Evolutionary conservation across 2,888 invertebrate genomes (phyloP).

Genomic region (Chloromyia formosa): DNA sequence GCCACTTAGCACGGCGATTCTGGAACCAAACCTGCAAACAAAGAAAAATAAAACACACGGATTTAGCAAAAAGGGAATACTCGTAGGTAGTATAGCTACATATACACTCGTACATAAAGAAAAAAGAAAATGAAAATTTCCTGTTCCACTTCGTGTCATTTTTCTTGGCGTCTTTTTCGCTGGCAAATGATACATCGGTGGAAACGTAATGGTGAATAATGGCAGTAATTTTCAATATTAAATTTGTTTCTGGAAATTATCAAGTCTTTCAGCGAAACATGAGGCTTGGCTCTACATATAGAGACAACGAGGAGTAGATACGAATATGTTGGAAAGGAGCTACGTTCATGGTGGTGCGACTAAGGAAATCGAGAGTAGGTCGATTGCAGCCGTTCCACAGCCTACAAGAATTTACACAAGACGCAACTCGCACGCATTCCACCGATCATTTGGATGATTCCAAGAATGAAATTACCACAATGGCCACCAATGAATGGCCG

Average conservation of each 20-base stretch:
- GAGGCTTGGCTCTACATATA: background rate
- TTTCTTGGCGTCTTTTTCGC: conserved; percentile 9
- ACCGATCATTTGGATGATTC: conserved; percentile 32
- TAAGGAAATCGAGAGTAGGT: no score
- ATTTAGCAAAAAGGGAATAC: conserved; percentile 14
- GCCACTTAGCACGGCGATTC: conserved; percentile 91
- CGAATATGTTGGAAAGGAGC: no score
- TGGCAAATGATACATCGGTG: conserved; percentile 23
- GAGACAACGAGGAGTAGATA: conserved; percentile 8
- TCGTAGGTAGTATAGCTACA: conserved; percentile 24
- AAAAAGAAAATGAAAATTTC: conserved; percentile 36
- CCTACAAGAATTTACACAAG: conserved; percentile 15
- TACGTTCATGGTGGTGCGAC: no score
- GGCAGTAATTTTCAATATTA: conserved; percentile 43
- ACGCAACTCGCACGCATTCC: conserved; percentile 37
- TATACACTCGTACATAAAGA: no score
- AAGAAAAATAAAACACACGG: no score
- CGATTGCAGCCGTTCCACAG: background rate
- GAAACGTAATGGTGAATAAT: conserved; percentile 43
- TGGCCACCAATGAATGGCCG: conserved; percentile 7
- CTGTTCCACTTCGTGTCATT: conserved; percentile 6
- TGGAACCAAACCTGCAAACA: conserved; percentile 87
- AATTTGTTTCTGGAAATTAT: conserved; percentile 43
- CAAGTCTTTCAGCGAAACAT: conserved; percentile 31
- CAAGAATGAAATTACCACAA: conserved; percentile 37